A percentile compares a stretch with the other conserved stretches of the same genome.
These are phyloP conservation scores for Diplodus sargus DNA, from an alignment of 2,797 vertebrate genomes.

Conservation along the genomic window DNA sequence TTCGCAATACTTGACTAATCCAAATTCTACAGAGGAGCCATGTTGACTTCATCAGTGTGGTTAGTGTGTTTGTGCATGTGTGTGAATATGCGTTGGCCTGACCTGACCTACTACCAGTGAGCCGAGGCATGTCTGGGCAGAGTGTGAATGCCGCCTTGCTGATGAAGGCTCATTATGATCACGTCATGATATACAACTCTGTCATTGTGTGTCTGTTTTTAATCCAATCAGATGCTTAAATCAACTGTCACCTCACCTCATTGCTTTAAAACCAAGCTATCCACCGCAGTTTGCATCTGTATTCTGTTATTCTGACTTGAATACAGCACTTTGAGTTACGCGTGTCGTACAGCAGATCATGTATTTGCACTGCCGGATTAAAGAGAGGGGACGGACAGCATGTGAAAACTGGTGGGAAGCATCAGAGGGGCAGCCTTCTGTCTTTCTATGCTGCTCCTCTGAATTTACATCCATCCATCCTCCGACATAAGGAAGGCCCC, in stretches of 20 bases:
- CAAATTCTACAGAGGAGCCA: constrained; percentile 28
- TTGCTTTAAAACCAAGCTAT: too few relatives aligned
- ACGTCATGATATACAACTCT: constrained; percentile 6
- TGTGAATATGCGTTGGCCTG: constrained; percentile 23
- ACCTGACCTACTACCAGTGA: constrained; percentile 43
- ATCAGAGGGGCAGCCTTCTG: neutral
- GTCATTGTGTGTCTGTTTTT: neutral
- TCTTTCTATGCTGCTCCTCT: neutral
- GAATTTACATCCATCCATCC: constrained; percentile 4
- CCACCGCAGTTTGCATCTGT: neutral
- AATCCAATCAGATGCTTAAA: neutral
- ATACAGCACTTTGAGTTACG: neutral
- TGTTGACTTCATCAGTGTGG: constrained; percentile 28
- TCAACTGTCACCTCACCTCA: neutral
- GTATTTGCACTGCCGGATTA: neutral
- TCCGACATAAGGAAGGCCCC: neutral
- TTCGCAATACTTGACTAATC: constrained; percentile 11
- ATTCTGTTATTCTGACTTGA: neutral
- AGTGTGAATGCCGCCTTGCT: constrained; percentile 17
- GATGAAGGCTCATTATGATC: constrained; percentile 35
- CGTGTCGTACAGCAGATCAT: neutral
- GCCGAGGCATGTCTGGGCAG: constrained; percentile 64
- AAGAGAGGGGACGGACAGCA: too few relatives aligned
- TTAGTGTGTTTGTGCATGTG: neutral
- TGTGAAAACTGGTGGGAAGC: too few relatives aligned